Conservation (phyloP, 1,140 invertebrate genomes). For the Vollenhovia emeryi region DNA sequence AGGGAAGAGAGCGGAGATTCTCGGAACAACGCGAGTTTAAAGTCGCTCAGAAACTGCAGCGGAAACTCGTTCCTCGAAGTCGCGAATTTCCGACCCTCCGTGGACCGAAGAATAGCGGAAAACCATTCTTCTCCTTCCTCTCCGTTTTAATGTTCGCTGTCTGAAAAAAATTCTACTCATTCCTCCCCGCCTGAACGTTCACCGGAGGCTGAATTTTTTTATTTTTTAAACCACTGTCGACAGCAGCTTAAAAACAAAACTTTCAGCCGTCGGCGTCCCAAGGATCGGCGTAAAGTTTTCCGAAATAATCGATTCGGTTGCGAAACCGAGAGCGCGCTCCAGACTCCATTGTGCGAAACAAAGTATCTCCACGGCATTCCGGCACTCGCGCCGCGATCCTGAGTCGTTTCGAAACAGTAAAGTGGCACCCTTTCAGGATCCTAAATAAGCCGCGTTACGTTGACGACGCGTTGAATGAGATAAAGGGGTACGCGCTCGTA, state of each 20-base stretch:
- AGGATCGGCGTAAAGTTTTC: not conserved
- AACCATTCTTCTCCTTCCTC: not conserved
- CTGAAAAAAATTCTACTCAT: too few species aligned
- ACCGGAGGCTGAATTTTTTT: too few species aligned
- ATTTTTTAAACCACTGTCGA: too few species aligned
- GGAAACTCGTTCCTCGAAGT: not conserved
- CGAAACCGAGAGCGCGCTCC: not conserved
- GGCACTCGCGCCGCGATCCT: not conserved
- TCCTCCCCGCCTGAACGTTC: too few species aligned
- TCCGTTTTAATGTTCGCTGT: not conserved
- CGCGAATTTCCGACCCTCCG: not conserved
- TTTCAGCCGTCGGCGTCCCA: too few species aligned
- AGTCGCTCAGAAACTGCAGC: not conserved
- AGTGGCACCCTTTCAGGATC: not conserved
- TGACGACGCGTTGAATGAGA: conserved; percentile 12
- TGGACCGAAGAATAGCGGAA: not conserved
- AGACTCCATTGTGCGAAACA: not conserved
- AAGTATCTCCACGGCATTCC: not conserved
- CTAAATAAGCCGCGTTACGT: not conserved
- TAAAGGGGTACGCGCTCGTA: not conserved
- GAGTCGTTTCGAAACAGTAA: conserved; percentile 11
- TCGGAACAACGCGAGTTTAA: not conserved
- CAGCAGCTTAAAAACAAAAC: too few species aligned
- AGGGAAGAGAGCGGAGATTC: not conserved
- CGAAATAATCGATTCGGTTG: not conserved